A percentile compares a stretch with the other conserved stretches of the same genome.
Conservation (phyloP, 2,113 vertebrate species). For the Trachemys scripta region DNA sequence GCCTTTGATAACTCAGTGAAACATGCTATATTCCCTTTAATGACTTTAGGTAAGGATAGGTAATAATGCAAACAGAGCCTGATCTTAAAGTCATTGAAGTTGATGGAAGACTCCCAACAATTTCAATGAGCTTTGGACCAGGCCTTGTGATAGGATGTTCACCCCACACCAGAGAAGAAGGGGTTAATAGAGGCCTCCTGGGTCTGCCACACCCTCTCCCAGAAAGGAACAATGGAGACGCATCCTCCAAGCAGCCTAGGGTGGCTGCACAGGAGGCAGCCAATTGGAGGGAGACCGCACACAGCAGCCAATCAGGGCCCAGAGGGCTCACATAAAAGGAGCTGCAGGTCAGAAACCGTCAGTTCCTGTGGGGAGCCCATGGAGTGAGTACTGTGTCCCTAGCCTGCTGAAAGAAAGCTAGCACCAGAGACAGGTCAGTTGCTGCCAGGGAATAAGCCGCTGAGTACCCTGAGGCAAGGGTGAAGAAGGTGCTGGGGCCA, state of each 20-base stretch:
- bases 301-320: background rate
- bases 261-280: background rate
- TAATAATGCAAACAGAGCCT: background rate
- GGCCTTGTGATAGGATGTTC: background rate
- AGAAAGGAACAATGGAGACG: background rate
- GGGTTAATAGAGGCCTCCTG: background rate
- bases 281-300: background rate
- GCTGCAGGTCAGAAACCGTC: background rate
- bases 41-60: background rate
- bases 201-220: background rate
- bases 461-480: background rate
- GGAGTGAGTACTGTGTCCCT: too few relatives aligned
- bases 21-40: background rate
- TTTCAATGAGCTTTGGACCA: background rate
- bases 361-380: too few relatives aligned
- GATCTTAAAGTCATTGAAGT: background rate
- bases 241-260: background rate
- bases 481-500: background rate
- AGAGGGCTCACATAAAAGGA: background rate
- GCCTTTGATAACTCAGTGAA: background rate
- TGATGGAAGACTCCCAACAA: background rate
- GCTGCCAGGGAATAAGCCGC: background rate
- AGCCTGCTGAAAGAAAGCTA: background rate
- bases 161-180: background rate
- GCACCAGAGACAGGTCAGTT: background rate